Evolutionary conservation across 2,797 vertebrate species (phyloP), one percentile per base, ranked within the genome.

Genomic region (Brachyalestes nurse): DNA sequence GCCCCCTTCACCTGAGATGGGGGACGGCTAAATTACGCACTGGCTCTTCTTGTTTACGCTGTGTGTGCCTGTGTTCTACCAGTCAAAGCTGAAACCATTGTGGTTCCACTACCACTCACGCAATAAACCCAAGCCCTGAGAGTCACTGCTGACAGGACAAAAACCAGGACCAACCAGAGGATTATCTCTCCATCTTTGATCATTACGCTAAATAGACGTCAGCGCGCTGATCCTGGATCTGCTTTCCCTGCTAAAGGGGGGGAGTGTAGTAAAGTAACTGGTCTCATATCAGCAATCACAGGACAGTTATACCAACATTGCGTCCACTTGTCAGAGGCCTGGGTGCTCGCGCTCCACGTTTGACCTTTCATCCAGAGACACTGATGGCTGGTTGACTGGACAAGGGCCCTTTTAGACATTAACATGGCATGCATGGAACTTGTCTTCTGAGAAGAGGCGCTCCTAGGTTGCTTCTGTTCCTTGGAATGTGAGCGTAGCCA

Each of bases 71-170:
- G 64, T 75, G 81, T 69, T 83, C 64, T 58, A 40, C 76, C 77
- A 49, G 57, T 79, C 10, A 19, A 76, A 70, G 58, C 70, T 47
- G 75, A 58, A 65, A 60, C 66, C n/a, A 60, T 70, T 65, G 70
- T 21, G 17, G 47, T 60, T 72, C 77, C 67, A 51, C 34, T 70
- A 55, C 45, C 25, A 57, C 49, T 49, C 9, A n/a, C 4, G 66
- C 34, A 62, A 71, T 16, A 76, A 23, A 14, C 38, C 70, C 25
- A 42, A 45, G 34, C 70, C 28, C 58, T 79, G 71, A 25, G 66
- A 66, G 76, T 71, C 51, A 51, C 60, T 83, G 77, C 82, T 83
- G 77, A 83, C 82, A 71, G 77, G 79, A 79, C 82, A 83, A 74
- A 78, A 79, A 58, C 42, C 69, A 57, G 78, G 49, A 75, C 61